phyloP scores from a whole-genome alignment of 2,888 invertebrate species.

The Pterobdella sp. region DNA sequence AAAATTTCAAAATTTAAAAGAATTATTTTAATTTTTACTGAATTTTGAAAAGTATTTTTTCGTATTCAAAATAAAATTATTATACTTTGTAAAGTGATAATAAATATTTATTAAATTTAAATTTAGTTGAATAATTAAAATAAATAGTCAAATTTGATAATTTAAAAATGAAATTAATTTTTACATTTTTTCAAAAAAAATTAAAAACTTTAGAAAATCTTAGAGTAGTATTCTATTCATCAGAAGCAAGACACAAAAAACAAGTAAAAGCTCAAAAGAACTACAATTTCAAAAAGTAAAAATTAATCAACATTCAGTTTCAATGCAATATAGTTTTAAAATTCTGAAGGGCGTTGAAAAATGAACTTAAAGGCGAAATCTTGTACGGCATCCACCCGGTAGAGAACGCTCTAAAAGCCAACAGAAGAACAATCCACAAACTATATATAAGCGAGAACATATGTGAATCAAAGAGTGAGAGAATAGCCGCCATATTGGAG shows the following conservation, averaged over 20 bases:
- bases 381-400: slow-evolving; percentile 17
- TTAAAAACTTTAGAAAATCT: not conserved
- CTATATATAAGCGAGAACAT: slow-evolving; percentile 9
- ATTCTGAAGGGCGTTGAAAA: not conserved
- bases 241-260: too few relatives aligned
- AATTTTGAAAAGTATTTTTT: too few relatives aligned
- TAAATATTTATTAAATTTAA: not conserved
- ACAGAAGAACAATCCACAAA: not conserved
- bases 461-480: slow-evolving; percentile 4
- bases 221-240: too few relatives aligned
- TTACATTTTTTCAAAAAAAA: not conserved
- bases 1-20: not conserved
- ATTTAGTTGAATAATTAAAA: not conserved
- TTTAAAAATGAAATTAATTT: not conserved
- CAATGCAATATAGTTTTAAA: not conserved
- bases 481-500: not conserved
- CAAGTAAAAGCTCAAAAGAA: too few relatives aligned
- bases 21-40: not conserved
- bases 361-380: slow-evolving; percentile 12
- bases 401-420: not conserved
- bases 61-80: too few relatives aligned
- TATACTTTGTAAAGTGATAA: too few relatives aligned
- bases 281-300: not conserved
- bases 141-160: too few relatives aligned
- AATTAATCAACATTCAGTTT: not conserved